Percentiles rank a stretch among this genome's conserved stretches.
phyloP scores from a whole-genome alignment of 1,140 invertebrate species.

The Pararge aegeria region DNA sequence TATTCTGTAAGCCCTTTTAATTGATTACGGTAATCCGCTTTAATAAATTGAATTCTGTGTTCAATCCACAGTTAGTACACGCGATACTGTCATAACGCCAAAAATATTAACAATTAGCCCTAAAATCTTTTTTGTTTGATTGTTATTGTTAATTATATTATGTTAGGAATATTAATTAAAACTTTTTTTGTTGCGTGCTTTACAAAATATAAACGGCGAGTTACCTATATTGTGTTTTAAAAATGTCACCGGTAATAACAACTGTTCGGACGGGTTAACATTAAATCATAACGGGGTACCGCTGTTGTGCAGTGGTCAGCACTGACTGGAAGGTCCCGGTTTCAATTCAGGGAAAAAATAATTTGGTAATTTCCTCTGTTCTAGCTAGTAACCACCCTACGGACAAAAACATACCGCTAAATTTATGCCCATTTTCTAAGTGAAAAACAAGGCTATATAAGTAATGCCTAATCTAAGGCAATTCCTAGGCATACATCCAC shows the following conservation, averaged over 20 bases:
- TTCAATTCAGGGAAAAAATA: no score
- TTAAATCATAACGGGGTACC: not conserved
- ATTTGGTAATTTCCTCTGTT: no score
- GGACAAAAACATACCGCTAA: no score
- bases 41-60: not conserved
- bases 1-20: not conserved
- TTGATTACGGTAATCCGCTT: not conserved
- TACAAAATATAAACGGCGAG: not conserved
- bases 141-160: conserved; percentile 1
- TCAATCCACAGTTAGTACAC: not conserved
- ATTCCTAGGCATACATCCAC: no score
- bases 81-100: not conserved
- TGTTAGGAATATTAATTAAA: not conserved
- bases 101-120: not conserved
- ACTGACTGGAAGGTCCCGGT: no score
- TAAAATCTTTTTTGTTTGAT: not conserved
- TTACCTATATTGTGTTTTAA: not conserved
- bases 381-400: no score
- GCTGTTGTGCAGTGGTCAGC: no score
- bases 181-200: not conserved
- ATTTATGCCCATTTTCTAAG: no score
- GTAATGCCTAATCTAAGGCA: no score
- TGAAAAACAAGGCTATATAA: no score
- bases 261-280: not conserved
- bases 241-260: not conserved